Evolutionary conservation across 2,888 invertebrate species (phyloP).

Genomic region (Portevinia maculata): DNA sequence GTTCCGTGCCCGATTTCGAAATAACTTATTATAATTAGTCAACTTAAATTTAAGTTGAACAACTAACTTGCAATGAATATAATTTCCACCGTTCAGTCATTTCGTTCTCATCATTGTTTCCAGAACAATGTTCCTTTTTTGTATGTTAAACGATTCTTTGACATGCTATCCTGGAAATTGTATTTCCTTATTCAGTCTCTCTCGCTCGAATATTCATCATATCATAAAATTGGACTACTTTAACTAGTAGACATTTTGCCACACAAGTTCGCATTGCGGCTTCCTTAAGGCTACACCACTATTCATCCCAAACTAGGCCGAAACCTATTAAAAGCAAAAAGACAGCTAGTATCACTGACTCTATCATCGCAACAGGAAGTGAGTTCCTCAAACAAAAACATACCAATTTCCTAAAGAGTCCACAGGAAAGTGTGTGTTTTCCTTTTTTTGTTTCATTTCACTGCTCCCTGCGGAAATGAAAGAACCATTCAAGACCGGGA

Average conservation of each 20-base stretch:
- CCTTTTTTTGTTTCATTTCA: background rate
- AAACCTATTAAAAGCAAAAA: constrained; percentile 34
- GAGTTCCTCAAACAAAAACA: constrained; percentile 28
- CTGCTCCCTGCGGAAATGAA: background rate
- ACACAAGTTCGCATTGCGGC: constrained; percentile 70
- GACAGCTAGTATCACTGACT: constrained; percentile 22
- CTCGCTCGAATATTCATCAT: constrained; percentile 50
- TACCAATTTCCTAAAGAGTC: background rate
- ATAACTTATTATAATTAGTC: too few relatives aligned
- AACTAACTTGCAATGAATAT: background rate
- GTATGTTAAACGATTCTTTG: constrained; percentile 28
- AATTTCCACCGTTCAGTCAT: background rate
- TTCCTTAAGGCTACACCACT: constrained; percentile 40
- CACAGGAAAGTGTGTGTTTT: background rate
- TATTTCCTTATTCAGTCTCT: constrained; percentile 40
- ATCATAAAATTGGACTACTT: constrained; percentile 56
- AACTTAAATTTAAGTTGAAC: too few relatives aligned
- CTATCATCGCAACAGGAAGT: constrained; percentile 44
- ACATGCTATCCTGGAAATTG: constrained; percentile 55
- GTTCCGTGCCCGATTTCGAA: too few relatives aligned
- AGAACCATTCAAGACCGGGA: constrained; percentile 4
- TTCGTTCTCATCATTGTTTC: background rate
- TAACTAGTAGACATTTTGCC: constrained; percentile 50
- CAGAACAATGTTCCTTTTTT: background rate
- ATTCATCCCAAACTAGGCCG: constrained; percentile 60